Conservation (phyloP, 92 coral and sea anemone genomes). For the Heliopora coerulea region DNA sequence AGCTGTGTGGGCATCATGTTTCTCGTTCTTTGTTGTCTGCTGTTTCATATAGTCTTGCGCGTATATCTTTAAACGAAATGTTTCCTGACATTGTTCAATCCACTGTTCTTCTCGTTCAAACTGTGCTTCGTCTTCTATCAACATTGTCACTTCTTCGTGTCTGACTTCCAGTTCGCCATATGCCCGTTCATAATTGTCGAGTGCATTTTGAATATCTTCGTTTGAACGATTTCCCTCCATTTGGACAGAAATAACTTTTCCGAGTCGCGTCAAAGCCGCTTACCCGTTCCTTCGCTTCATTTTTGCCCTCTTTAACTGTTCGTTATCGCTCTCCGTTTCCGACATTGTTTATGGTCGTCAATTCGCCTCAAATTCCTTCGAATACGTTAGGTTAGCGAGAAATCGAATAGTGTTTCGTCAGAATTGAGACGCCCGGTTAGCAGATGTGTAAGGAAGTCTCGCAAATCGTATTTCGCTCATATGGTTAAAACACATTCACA, state of each 20-base stretch:
- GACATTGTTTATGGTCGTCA: not conserved
- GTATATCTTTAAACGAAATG: constrained; percentile 10
- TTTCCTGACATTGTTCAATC: constrained; percentile 19
- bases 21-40: not conserved
- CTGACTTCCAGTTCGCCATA: not conserved
- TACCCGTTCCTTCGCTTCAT: constrained; percentile 44
- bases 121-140: constrained; percentile 34
- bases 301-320: constrained; percentile 45
- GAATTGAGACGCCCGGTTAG: constrained; percentile 16
- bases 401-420: constrained; percentile 52
- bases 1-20: not conserved
- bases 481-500: not conserved
- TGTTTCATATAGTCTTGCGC: constrained; percentile 21
- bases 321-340: constrained; percentile 14
- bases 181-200: constrained; percentile 10
- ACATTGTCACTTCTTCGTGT: not conserved
- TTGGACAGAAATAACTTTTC: constrained; percentile 26
- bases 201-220: constrained; percentile 39
- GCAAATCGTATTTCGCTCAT: constrained; percentile 4
- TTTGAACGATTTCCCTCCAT: constrained; percentile 35
- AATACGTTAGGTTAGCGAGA: constrained; percentile 48
- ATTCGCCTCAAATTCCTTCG: constrained; percentile 35
- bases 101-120: constrained; percentile 26
- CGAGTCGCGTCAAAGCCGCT: constrained; percentile 41
- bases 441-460: not conserved